Evolutionary conservation across 2,113 vertebrate species (phyloP).

Genomic region (Athene noctua): DNA sequence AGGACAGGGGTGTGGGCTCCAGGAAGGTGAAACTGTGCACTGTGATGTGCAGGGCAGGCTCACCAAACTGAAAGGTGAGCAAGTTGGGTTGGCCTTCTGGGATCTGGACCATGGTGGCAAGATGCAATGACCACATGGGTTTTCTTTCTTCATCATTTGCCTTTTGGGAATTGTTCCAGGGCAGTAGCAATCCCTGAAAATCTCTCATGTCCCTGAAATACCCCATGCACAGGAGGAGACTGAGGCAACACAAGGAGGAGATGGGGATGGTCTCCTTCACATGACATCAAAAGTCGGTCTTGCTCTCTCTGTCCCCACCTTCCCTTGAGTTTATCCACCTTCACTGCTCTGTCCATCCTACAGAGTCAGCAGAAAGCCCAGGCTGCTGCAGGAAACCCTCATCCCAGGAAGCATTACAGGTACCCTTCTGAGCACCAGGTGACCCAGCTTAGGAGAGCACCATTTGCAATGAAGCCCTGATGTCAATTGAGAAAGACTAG

Average conservation of each 20-base stretch:
- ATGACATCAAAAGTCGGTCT: background rate
- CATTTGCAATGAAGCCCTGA: background rate
- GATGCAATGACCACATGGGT: rapidly evolving
- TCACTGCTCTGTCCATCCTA: background rate
- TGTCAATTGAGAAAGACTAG: background rate
- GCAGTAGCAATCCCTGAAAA: background rate
- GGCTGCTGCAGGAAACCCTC: background rate
- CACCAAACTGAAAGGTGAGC: background rate
- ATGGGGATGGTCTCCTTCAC: background rate
- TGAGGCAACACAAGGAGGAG: background rate
- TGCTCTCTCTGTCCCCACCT: background rate
- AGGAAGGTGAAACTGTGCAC: background rate
- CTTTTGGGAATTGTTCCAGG: background rate
- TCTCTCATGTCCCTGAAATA: background rate
- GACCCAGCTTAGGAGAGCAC: background rate
- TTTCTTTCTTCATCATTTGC: background rate
- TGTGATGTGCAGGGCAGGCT: background rate
- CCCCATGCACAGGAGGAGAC: background rate
- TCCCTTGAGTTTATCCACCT: background rate
- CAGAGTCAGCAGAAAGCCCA: background rate
- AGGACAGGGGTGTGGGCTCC: no score
- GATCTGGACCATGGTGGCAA: background rate
- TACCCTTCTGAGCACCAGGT: background rate
- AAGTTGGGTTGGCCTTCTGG: background rate
- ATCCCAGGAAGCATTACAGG: background rate